These are phyloP conservation scores for Lampris megalopsis DNA, from an alignment of 2,113 vertebrate species.

Conservation along the genomic window DNA sequence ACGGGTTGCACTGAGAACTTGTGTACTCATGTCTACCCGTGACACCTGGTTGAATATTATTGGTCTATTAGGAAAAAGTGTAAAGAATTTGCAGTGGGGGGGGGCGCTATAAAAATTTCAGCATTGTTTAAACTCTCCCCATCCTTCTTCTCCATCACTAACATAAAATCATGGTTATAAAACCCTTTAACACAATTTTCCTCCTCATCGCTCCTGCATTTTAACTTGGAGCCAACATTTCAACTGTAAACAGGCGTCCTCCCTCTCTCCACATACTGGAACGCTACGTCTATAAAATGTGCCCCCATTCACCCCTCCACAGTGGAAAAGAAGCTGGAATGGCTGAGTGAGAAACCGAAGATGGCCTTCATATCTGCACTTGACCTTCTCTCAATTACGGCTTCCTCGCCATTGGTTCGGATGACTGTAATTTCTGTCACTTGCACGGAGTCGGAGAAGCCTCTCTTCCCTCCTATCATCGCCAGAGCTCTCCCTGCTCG, in stretches of 20 bases:
- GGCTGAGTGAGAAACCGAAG: conserved; percentile 3
- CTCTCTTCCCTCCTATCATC: conserved; percentile 28
- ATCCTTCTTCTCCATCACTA: too few species aligned
- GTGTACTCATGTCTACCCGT: too few species aligned
- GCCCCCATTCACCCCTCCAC: background rate
- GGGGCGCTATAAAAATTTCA: too few species aligned
- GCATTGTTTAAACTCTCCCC: too few species aligned
- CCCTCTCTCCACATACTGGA: background rate
- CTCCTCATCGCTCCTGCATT: too few species aligned
- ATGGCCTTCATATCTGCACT: conserved; percentile 18
- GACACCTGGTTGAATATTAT: too few species aligned
- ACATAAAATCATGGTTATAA: too few species aligned
- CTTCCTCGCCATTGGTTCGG: conserved; percentile 31
- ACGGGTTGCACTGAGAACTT: too few species aligned
- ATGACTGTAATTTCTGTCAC: conserved; percentile 67
- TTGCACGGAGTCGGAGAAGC: conserved; percentile 52
- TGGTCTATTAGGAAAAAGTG: too few species aligned
- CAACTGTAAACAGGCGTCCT: background rate
- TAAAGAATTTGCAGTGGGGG: too few species aligned
- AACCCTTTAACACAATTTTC: too few species aligned
- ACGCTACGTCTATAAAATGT: background rate
- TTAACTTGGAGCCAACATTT: too few species aligned
- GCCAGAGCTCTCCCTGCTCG: conserved; percentile 28
- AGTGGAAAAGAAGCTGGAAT: background rate
- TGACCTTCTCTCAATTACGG: conserved; percentile 60